phyloP scores from a whole-genome alignment of 2,888 invertebrate species.

The Ctena decussata region DNA sequence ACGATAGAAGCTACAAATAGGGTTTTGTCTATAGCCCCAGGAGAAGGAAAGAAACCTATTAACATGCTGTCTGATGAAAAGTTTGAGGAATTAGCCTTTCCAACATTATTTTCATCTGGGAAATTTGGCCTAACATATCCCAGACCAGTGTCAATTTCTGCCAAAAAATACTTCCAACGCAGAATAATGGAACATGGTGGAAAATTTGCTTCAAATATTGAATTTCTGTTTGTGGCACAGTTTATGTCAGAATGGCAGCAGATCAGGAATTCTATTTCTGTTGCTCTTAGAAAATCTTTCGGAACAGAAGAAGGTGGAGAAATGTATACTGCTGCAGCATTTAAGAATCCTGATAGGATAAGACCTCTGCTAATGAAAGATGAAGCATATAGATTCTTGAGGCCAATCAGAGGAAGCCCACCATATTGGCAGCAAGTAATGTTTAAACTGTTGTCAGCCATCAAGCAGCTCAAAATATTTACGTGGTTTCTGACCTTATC shows the following conservation, averaged over 20 bases:
- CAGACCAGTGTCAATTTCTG: slow-evolving; percentile 22
- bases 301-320: slow-evolving; percentile 1
- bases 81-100: slow-evolving; percentile 49
- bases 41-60: slow-evolving; percentile 40
- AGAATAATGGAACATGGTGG: slow-evolving; percentile 30
- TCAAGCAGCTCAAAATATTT: slow-evolving; percentile 12
- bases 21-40: slow-evolving; percentile 8
- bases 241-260: slow-evolving; percentile 44
- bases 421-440: slow-evolving; percentile 12
- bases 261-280: slow-evolving; percentile 25
- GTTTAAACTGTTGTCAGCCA: slow-evolving; percentile 16
- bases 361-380: not conserved
- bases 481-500: slow-evolving; percentile 19
- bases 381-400: slow-evolving; percentile 8
- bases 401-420: slow-evolving; percentile 6
- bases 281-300: slow-evolving; percentile 17
- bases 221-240: slow-evolving; percentile 55
- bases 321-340: not conserved
- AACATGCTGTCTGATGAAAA: slow-evolving; percentile 32
- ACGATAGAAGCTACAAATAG: slow-evolving; percentile 36
- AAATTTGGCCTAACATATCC: slow-evolving; percentile 37
- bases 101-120: slow-evolving; percentile 39
- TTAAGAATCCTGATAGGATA: not conserved
- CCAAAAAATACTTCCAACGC: slow-evolving; percentile 53
- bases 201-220: slow-evolving; percentile 44